phyloP scores from a whole-genome alignment of 2,888 invertebrate species.

The Polydrusus tereticollis region DNA sequence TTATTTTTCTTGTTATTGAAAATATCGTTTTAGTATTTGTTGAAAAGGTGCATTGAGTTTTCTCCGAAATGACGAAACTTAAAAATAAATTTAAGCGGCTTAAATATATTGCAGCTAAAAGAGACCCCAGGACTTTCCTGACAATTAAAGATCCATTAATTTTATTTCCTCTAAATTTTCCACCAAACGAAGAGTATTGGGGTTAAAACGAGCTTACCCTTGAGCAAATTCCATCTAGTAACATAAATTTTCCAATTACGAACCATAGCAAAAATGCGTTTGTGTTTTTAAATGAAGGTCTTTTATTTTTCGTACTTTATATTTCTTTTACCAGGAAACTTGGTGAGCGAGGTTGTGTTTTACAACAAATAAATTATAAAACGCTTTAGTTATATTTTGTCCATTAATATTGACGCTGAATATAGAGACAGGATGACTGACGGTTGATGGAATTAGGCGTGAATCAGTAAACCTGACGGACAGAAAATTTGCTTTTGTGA shows the following conservation, averaged over 20 bases:
- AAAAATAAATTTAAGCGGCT: constrained; percentile 10
- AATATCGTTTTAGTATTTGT: neutral
- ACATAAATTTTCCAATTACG: neutral
- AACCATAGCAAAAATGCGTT: neutral
- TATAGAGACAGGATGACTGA: no score
- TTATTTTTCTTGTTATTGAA: no score
- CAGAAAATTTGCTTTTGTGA: no score
- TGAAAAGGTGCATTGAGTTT: neutral
- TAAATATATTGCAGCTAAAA: constrained; percentile 10
- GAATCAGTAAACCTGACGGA: no score
- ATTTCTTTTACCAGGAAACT: no score
- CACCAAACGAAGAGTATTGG: neutral
- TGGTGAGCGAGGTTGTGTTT: no score
- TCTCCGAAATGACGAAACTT: neutral
- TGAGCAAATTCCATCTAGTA: neutral
- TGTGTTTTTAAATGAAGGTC: no score
- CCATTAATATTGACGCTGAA: no score
- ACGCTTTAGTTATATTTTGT: no score
- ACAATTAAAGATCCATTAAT: constrained; percentile 23
- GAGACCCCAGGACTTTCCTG: neutral
- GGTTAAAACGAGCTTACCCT: neutral
- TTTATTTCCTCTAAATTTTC: neutral
- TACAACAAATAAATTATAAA: no score
- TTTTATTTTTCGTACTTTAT: no score
- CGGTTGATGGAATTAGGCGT: no score